Evolutionary conservation across 2,888 invertebrate genomes (phyloP).

Genomic region (Lordiphosa andalusiaca): DNA sequence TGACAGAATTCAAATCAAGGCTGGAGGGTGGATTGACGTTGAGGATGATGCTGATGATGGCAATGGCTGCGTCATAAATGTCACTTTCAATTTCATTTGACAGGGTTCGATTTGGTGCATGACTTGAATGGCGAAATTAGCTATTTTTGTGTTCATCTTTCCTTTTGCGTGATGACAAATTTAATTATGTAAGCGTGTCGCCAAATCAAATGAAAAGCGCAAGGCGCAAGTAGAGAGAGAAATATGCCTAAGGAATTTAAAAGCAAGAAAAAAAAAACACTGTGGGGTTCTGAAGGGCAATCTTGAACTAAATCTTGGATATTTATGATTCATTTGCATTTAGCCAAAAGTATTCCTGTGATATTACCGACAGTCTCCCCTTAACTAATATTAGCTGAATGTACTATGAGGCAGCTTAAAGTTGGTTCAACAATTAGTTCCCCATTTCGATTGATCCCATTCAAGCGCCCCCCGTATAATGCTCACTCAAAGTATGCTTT

Average conservation of each 20-base stretch:
- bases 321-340: no score
- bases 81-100: constrained; percentile 63
- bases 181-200: constrained; percentile 40
- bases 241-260: constrained; percentile 6
- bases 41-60: constrained; percentile 16
- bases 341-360: no score
- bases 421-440: no score
- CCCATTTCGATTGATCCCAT: no score
- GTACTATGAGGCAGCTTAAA: no score
- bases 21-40: constrained; percentile 27
- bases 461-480: no score
- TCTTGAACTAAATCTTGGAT: no score
- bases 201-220: constrained; percentile 7
- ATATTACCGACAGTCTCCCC: no score
- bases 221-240: not conserved
- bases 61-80: constrained; percentile 61
- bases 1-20: constrained; percentile 72
- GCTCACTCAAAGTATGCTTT: no score
- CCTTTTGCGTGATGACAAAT: constrained; percentile 38
- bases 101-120: constrained; percentile 61
- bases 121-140: constrained; percentile 63
- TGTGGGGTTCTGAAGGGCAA: no score
- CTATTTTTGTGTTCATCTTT: constrained; percentile 18
- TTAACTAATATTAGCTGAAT: no score
- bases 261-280: not conserved